phyloP scores from a whole-genome alignment of 2,888 invertebrate genomes.

The Lysandra coridon region DNA sequence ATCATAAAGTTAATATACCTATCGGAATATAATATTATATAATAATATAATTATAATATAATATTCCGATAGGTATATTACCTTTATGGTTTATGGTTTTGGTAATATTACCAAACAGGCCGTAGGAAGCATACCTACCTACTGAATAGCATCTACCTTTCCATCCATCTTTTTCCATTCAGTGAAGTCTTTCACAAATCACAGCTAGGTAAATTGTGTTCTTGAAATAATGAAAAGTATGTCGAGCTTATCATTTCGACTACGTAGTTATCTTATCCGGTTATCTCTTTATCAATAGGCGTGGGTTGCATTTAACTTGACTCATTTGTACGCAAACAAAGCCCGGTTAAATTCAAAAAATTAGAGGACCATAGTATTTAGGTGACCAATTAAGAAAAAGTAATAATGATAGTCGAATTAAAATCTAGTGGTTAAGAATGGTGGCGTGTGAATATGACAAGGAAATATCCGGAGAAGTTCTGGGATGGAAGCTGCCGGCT shows the following conservation, averaged over 20 bases:
- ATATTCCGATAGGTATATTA: too few species aligned
- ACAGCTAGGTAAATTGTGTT: not conserved
- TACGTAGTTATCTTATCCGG: constrained; percentile 65
- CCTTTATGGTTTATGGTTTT: too few species aligned
- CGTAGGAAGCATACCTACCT: too few species aligned
- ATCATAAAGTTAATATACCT: too few species aligned
- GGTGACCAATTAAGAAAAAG: constrained; percentile 10
- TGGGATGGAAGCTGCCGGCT: constrained; percentile 66
- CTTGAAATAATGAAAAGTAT: constrained; percentile 45
- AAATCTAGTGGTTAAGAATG: constrained; percentile 49
- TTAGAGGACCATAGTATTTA: not conserved
- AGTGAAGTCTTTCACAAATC: not conserved
- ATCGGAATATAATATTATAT: too few species aligned
- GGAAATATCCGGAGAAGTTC: constrained; percentile 65
- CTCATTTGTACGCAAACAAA: constrained; percentile 51
- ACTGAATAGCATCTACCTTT: too few species aligned
- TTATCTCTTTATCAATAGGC: constrained; percentile 59
- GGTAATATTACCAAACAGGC: too few species aligned
- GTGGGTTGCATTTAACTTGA: constrained; percentile 51
- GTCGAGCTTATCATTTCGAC: constrained; percentile 59
- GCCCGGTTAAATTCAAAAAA: constrained; percentile 22
- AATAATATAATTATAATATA: too few species aligned
- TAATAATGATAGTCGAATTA: constrained; percentile 32
- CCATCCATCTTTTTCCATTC: not conserved
- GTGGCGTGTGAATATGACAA: constrained; percentile 69